A percentile compares a stretch with the other conserved stretches of the same genome.
Conservation (phyloP, 1,140 invertebrate genomes). For the Leguminivora glycinivorella region DNA sequence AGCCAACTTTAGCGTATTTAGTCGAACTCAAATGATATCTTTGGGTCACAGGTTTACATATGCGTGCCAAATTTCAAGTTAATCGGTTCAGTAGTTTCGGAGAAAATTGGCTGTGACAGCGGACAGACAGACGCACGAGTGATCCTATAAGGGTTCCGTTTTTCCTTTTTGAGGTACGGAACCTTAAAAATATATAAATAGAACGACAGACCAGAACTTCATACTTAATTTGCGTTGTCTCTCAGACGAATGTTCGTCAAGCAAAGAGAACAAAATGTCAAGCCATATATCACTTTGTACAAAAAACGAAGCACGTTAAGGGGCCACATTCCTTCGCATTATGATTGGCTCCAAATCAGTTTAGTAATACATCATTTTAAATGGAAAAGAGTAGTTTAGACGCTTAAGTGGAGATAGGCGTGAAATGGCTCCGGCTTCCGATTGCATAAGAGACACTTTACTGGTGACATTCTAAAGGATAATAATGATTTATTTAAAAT, state of each 20-base stretch:
- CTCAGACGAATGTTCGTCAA: background rate
- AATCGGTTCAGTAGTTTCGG: no score
- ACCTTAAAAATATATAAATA: no score
- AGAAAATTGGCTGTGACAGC: no score
- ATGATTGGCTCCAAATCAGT: constrained; percentile 14
- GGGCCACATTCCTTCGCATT: constrained; percentile 8
- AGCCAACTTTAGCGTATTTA: no score
- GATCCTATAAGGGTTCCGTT: no score
- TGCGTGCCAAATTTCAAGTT: no score
- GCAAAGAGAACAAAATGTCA: background rate
- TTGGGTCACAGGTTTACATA: no score
- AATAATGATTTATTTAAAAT: no score
- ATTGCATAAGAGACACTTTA: background rate
- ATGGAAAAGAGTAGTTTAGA: constrained; percentile 15
- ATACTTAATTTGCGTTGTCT: background rate
- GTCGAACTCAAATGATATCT: no score
- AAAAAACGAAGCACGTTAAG: background rate
- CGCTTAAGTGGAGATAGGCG: background rate
- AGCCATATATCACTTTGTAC: constrained; percentile 7
- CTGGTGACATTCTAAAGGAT: background rate
- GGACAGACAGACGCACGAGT: no score
- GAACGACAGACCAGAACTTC: no score
- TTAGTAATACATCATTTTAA: constrained; percentile 15
- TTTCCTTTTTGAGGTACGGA: no score
- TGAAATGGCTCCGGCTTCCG: background rate